A percentile compares a stretch with the other conserved stretches of the same genome.
phyloP scores from a whole-genome alignment of 1,140 invertebrate species.

The Hydropsyche tenuis region DNA sequence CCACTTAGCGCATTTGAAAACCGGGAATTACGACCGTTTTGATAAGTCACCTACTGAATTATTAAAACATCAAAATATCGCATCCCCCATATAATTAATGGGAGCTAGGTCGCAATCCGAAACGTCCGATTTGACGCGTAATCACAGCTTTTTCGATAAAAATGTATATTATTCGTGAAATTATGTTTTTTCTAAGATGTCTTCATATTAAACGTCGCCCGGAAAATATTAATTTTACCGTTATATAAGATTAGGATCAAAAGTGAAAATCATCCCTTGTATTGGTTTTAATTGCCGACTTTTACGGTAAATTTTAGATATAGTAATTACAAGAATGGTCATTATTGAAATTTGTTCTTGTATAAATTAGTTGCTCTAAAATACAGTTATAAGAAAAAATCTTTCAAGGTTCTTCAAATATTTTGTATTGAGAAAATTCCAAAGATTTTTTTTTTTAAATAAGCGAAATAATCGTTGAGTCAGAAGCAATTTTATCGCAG shows the following conservation, averaged over 20 bases:
- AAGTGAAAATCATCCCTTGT: constrained; percentile 2
- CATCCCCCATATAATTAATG: constrained; percentile 21
- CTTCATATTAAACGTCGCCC: constrained; percentile 4
- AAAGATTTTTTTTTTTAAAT: too few species aligned
- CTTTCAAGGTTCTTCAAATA: too few species aligned
- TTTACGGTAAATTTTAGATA: too few species aligned
- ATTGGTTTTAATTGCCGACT: background rate
- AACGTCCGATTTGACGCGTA: constrained; percentile 14
- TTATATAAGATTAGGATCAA: background rate
- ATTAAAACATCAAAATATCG: constrained; percentile 34
- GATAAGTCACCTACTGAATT: background rate
- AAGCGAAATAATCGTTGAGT: too few species aligned
- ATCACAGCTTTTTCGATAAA: constrained; percentile 15
- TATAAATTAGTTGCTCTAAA: too few species aligned
- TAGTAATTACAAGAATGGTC: too few species aligned
- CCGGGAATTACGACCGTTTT: constrained; percentile 8
- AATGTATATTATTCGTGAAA: too few species aligned
- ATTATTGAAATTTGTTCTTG: too few species aligned
- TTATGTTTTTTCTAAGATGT: background rate
- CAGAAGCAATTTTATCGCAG: background rate
- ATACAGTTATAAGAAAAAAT: too few species aligned
- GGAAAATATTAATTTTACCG: constrained; percentile 9
- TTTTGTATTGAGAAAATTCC: too few species aligned
- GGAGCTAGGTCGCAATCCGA: background rate
- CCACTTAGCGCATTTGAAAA: constrained; percentile 32